Base-by-base conservation (phyloP, 2,797 vertebrate genomes). In the Poliocrania exsul region DNA sequence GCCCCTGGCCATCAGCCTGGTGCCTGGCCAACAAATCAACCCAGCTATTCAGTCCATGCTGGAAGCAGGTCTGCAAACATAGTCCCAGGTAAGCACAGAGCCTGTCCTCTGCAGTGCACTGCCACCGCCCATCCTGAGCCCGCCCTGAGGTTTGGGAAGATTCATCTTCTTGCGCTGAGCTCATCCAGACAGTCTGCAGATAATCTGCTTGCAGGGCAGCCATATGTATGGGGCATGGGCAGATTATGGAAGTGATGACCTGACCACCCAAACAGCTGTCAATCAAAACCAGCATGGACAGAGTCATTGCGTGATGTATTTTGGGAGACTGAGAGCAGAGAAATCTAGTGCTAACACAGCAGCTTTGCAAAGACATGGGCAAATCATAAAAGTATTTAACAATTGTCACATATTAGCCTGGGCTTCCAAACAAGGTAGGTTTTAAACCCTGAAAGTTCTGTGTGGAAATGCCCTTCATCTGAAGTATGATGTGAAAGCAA, bases 131-230 rank as follows among this genome's bases (percentile, higher is more conserved):
- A 9, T 38, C n/a, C 69, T 10, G 12, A 89, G 60, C 46, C 71
- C 6, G 8, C 26, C 50, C 47, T 50, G 69, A 0, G 0, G 21
- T 74, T 89, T 37, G 46, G 42, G n/a, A 94, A 54, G 10, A 15
- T 38, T 71, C 61, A 56, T 44, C 73, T 88, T 35, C 38, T 60
- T 62, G 25, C 31, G 17, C 60, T 61, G 85, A 75, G 53, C 57
- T 92, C 65, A 65, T 79, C 61, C 64, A 87, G 74, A 35, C 78
- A 33, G 74, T 31, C 69, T 86, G 72, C 40, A 69, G 79, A 74
- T 93, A 83, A 90, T 81, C 91, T 69, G 42, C 38, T 88, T 90
- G 37, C 25, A n/a, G 78, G 26, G 37, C 42, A 86, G 69, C 79
- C 21, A 4, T 81, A 54, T 29, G 46, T 54, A 24, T 56, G 29